phyloP scores from a whole-genome alignment of 2,797 vertebrate species.

The Octomys mimax region DNA sequence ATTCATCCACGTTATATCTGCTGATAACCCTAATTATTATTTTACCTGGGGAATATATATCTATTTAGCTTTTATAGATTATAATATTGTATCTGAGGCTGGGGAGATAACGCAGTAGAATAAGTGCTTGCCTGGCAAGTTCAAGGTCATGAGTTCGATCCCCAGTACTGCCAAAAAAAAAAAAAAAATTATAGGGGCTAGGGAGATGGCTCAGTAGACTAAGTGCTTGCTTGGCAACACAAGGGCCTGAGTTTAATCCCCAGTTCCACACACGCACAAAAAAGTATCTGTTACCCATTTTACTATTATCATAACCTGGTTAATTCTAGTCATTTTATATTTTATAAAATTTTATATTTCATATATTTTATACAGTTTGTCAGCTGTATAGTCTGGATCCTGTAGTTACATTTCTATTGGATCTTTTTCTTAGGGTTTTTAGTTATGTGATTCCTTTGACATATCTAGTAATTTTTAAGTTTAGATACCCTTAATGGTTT shows the following conservation, averaged over 20 bases:
- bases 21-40: conserved; percentile 2
- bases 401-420: background rate
- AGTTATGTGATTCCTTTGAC: background rate
- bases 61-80: conserved; percentile 40
- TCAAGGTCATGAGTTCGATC: no score
- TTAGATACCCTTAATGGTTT: background rate
- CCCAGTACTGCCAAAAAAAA: no score
- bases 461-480: background rate
- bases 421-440: background rate
- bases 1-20: background rate
- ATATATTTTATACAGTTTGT: background rate
- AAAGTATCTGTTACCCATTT: background rate
- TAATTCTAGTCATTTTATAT: background rate
- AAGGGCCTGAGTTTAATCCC: no score
- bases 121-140: no score
- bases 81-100: background rate
- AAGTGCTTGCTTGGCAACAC: no score
- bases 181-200: no score
- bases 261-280: no score
- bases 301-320: background rate
- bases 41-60: background rate
- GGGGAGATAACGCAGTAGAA: no score
- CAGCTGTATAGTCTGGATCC: background rate
- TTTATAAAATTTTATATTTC: no score
- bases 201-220: no score